phyloP scores from a whole-genome alignment of 2,888 invertebrate species.

The Ischnus inquisitorius region DNA sequence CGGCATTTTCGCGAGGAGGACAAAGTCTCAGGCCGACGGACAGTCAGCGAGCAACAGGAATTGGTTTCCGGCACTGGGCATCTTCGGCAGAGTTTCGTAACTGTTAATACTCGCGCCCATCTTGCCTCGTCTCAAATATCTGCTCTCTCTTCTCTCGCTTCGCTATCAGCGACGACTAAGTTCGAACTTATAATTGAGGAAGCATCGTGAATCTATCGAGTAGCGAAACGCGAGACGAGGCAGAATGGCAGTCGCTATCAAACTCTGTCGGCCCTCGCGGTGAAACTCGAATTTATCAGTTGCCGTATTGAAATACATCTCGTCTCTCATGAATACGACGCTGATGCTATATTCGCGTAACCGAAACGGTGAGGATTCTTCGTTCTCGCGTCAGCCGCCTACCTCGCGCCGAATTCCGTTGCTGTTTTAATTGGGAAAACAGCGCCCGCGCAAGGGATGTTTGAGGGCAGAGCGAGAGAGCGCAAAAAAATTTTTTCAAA shows the following conservation, averaged over 20 bases:
- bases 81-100: background rate
- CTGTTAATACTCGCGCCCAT: background rate
- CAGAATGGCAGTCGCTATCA: background rate
- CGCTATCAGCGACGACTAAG: background rate
- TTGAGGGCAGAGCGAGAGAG: conserved; percentile 1
- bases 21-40: background rate
- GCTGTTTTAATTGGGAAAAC: conserved; percentile 40
- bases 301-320: conserved; percentile 3
- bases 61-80: background rate
- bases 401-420: conserved; percentile 4
- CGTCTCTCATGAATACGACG: conserved; percentile 45
- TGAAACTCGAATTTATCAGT: background rate
- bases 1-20: background rate
- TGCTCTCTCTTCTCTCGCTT: background rate
- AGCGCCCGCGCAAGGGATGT: conserved; percentile 4
- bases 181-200: conserved; percentile 8
- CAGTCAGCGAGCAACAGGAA: background rate
- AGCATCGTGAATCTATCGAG: conserved; percentile 23
- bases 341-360: conserved; percentile 26
- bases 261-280: background rate
- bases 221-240: background rate
- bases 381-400: background rate
- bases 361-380: background rate
- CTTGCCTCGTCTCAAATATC: background rate
- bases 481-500: conserved; percentile 33